A percentile compares a stretch with the other conserved stretches of the same genome.
These are phyloP conservation scores for Knipowitschia caucasica DNA, from an alignment of 2,797 vertebrate genomes.

Conservation along the genomic window DNA sequence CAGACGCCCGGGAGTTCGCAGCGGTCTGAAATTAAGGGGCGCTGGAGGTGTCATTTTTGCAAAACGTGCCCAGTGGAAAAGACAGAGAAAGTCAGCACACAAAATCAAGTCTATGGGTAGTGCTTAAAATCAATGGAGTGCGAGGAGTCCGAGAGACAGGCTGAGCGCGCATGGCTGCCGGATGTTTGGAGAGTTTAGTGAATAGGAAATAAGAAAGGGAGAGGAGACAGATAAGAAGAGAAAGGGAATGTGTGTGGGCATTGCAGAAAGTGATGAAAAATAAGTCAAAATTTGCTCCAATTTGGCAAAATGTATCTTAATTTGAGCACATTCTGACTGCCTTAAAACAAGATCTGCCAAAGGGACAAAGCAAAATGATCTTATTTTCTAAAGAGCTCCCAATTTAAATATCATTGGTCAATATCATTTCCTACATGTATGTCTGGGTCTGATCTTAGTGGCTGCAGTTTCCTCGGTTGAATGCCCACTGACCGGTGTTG, in stretches of 20 bases:
- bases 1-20: not conserved
- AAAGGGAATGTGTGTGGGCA: not conserved
- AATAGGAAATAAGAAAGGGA: not conserved
- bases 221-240: slow-evolving; percentile 1
- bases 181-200: slow-evolving; percentile 4
- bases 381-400: no score
- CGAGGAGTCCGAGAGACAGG: slow-evolving; percentile 2
- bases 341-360: no score
- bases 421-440: no score
- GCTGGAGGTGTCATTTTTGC: slow-evolving; percentile 7
- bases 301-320: no score
- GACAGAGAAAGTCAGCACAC: not conserved
- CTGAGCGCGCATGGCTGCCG: not conserved
- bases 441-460: no score
- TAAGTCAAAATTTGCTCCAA: not conserved
- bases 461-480: no score
- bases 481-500: no score
- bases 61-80: slow-evolving; percentile 1
- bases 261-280: no score
- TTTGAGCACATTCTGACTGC: no score
- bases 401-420: no score
- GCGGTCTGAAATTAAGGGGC: slow-evolving; percentile 10
- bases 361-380: no score
- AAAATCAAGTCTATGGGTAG: not conserved
- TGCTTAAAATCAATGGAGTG: slow-evolving; percentile 10